Percentiles rank a stretch among this genome's conserved stretches.
Evolutionary conservation across 2,888 invertebrate genomes (phyloP).

Genomic region (Drosophila maculinotata): DNA sequence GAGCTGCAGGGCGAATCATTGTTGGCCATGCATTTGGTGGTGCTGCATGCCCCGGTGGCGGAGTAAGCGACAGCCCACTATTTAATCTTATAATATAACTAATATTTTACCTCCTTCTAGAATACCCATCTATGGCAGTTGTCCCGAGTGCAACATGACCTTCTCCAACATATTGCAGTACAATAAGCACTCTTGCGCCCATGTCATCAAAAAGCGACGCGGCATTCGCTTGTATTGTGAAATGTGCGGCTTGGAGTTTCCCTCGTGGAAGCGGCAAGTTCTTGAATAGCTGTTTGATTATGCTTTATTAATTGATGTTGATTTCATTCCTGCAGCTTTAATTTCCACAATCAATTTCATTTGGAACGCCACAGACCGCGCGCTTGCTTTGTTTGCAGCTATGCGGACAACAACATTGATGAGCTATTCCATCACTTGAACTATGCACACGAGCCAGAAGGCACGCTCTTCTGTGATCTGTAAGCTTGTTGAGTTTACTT

Average conservation of each 20-base stretch:
- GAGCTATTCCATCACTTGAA: conserved; percentile 83
- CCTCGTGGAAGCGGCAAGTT: conserved; percentile 82
- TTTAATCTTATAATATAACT: accelerated
- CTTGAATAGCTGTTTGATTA: accelerated
- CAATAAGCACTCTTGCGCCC: conserved; percentile 83
- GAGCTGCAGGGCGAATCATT: conserved; percentile 56
- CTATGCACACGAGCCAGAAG: conserved; percentile 78
- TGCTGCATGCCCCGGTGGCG: conserved; percentile 77
- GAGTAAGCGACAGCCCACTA: conserved; percentile 47
- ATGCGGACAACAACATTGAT: conserved; percentile 73
- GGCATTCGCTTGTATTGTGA: conserved; percentile 73
- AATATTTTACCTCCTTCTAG: conserved; percentile 14
- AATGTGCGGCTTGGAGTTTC: conserved; percentile 76
- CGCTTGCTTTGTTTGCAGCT: conserved; percentile 81
- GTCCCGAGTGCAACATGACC: conserved; percentile 78
- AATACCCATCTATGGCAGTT: conserved; percentile 69
- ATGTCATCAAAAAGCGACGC: conserved; percentile 65
- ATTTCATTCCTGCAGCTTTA: conserved; percentile 65
- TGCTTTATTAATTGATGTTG: background rate
- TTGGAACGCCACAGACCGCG: conserved; percentile 80
- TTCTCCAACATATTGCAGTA: conserved; percentile 80
- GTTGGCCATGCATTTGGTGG: conserved; percentile 80
- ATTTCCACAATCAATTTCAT: conserved; percentile 84
- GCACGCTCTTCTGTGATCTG: conserved; percentile 71
- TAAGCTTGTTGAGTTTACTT: conserved; percentile 44